Evolutionary conservation across 2,113 vertebrate genomes (phyloP).

Genomic region (Murina feae): DNA sequence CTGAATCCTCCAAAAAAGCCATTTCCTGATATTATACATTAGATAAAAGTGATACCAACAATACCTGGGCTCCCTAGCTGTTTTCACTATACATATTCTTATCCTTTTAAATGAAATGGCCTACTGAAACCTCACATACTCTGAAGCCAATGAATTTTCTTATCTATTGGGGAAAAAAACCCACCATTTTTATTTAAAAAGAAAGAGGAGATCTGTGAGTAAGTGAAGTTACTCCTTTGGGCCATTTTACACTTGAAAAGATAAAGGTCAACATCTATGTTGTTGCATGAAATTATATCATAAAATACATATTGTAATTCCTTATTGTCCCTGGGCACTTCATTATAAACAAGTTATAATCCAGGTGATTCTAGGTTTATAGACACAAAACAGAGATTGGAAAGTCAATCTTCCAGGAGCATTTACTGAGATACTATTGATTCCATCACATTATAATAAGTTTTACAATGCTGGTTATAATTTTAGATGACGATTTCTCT

Average conservation of each 20-base stretch:
- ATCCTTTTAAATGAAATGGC: not conserved
- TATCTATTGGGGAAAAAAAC: not conserved
- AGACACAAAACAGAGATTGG: not conserved
- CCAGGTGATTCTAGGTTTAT: not conserved
- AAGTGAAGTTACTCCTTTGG: not conserved
- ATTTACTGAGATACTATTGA: not conserved
- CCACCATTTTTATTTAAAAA: slow-evolving; percentile 21
- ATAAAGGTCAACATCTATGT: not conserved
- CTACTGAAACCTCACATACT: not conserved
- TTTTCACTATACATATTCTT: not conserved
- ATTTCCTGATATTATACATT: not conserved
- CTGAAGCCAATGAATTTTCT: slow-evolving; percentile 8
- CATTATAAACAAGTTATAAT: not conserved
- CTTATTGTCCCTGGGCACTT: not conserved
- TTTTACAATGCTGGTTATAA: not conserved
- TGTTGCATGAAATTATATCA: not conserved
- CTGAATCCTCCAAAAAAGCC: not conserved
- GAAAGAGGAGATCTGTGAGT: not conserved
- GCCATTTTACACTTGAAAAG: not conserved
- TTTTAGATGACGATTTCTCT: not conserved
- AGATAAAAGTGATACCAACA: not conserved
- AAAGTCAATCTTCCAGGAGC: not conserved
- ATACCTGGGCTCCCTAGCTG: not conserved
- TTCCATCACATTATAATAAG: not conserved
- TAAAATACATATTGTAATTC: not conserved